phyloP scores from a whole-genome alignment of 2,113 vertebrate species.

The Arvicanthis niloticus region DNA sequence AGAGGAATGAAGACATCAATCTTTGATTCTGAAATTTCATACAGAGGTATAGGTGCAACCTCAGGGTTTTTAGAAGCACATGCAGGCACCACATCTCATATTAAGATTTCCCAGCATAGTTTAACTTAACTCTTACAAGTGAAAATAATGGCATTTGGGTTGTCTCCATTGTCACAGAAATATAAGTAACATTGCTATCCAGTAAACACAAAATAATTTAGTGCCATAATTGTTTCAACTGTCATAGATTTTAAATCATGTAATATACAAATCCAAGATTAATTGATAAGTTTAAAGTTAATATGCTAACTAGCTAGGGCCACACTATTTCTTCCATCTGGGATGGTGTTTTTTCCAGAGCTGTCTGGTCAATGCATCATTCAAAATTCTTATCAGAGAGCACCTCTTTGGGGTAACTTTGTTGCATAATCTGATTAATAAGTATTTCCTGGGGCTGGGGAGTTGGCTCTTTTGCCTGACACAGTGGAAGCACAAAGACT shows the following conservation, averaged over 20 bases:
- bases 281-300: constrained; percentile 1
- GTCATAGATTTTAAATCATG: neutral
- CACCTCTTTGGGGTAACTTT: neutral
- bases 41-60: constrained; percentile 44
- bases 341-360: neutral
- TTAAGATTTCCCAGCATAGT: constrained; percentile 26
- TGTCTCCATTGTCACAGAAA: constrained; percentile 38
- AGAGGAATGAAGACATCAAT: constrained; percentile 66
- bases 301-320: neutral
- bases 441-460: neutral
- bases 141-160: constrained; percentile 35
- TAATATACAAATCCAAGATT: constrained; percentile 1
- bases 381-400: constrained; percentile 39
- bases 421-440: neutral
- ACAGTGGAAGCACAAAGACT: neutral
- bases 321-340: neutral
- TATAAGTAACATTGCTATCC: neutral
- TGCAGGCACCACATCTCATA: constrained; percentile 29
- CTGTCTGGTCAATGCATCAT: neutral
- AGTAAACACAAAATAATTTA: constrained; percentile 22
- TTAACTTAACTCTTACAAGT: constrained; percentile 58
- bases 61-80: neutral
- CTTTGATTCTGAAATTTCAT: constrained; percentile 26
- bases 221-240: neutral
- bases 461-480: neutral